Evolutionary conservation across 2,113 vertebrate genomes (phyloP).

Genomic region (Seriola quinqueradiata): DNA sequence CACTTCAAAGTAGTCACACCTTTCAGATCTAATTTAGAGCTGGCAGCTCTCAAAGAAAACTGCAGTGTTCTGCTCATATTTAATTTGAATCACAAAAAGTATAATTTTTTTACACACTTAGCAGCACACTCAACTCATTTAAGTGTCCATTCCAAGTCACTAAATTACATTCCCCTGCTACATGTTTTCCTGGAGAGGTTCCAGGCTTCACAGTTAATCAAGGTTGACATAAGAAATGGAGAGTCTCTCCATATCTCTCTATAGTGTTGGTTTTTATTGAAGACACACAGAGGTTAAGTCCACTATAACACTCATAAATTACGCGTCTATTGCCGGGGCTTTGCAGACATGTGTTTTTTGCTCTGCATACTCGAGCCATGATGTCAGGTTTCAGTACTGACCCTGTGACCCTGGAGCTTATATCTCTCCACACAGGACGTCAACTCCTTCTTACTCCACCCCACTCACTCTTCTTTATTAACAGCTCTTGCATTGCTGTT

Average conservation of each 20-base stretch:
- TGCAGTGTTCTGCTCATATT: neutral
- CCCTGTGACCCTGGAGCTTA: constrained; percentile 65
- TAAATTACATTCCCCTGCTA: constrained; percentile 17
- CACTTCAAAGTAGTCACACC: constrained; percentile 26
- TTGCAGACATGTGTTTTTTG: constrained; percentile 65
- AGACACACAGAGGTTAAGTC: constrained; percentile 63
- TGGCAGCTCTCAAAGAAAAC: constrained; percentile 5
- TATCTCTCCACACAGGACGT: constrained; percentile 58
- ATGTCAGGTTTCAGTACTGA: constrained; percentile 75
- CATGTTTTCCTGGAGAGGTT: constrained; percentile 28
- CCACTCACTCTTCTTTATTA: constrained; percentile 20
- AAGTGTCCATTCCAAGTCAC: constrained; percentile 9
- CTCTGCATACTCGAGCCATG: constrained; percentile 63
- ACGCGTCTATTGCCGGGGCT: constrained; percentile 52
- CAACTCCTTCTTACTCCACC: constrained; percentile 26
- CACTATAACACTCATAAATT: constrained; percentile 57
- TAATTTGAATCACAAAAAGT: neutral
- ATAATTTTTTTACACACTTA: neutral
- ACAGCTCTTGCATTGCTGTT: neutral
- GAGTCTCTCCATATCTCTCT: constrained; percentile 40
- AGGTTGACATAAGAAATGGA: constrained; percentile 43
- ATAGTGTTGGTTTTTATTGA: constrained; percentile 51
- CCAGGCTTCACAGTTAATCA: constrained; percentile 40
- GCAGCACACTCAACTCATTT: constrained; percentile 7
- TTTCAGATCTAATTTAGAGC: constrained; percentile 19